These are phyloP conservation scores for Cercopithecus hamlyni DNA, from an alignment of 2,797 vertebrate species.

Conservation along the genomic window DNA sequence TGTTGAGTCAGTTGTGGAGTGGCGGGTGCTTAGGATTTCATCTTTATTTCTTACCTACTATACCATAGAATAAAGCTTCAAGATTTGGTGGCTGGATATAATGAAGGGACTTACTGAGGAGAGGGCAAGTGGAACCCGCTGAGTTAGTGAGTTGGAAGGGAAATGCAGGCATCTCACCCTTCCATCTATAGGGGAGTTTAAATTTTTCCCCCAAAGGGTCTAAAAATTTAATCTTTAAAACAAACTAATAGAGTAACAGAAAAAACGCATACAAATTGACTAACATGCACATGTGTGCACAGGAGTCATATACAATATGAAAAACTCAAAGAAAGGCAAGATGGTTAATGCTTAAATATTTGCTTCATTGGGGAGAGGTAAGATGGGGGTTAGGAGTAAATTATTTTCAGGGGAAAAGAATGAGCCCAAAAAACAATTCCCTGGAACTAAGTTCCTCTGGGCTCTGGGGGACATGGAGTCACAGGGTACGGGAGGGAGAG, in stretches of 20 bases:
- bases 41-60: background rate
- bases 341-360: background rate
- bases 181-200: background rate
- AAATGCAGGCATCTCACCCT: background rate
- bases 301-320: background rate
- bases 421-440: background rate
- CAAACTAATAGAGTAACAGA: background rate
- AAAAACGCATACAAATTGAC: background rate
- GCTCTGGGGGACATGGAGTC: background rate
- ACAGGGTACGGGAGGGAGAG: background rate
- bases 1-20: background rate
- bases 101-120: background rate
- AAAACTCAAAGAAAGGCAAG: background rate
- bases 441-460: background rate
- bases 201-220: background rate
- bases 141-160: background rate
- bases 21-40: background rate
- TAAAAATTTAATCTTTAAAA: background rate
- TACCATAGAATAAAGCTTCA: background rate
- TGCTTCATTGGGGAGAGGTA: background rate
- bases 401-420: background rate
- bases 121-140: background rate
- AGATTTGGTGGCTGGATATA: background rate
- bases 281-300: background rate
- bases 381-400: background rate